Evolutionary conservation across 2,113 vertebrate genomes (phyloP).

Genomic region (Arothron firmamentum): DNA sequence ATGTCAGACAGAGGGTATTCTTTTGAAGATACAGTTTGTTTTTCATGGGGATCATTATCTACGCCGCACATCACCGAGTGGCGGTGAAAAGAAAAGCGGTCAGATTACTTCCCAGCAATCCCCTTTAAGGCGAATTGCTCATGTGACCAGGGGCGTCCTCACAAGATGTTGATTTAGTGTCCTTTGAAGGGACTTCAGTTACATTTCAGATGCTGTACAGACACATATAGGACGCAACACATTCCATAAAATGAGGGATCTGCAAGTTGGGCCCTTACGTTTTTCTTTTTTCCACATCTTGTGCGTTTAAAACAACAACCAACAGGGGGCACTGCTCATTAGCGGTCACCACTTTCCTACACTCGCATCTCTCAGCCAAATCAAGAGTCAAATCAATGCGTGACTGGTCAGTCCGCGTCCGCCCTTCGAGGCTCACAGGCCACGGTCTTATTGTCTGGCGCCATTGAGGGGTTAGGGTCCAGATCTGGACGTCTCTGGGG

Average conservation of each 20-base stretch:
- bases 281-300: background rate
- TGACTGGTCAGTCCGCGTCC: constrained; percentile 51
- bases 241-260: constrained; percentile 34
- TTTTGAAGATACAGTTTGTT: constrained; percentile 66
- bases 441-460: constrained; percentile 53
- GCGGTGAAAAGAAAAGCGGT: constrained; percentile 66
- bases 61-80: constrained; percentile 64
- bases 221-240: constrained; percentile 53
- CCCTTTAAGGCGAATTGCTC: constrained; percentile 61
- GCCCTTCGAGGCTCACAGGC: constrained; percentile 48
- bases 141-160: constrained; percentile 65
- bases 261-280: constrained; percentile 4
- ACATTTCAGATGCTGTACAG: constrained; percentile 58
- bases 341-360: constrained; percentile 22
- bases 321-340: constrained; percentile 7
- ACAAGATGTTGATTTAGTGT: constrained; percentile 62
- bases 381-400: constrained; percentile 50
- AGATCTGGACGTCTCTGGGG: constrained; percentile 42
- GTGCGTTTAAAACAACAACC: background rate
- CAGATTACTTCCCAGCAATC: constrained; percentile 66
- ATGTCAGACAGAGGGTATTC: constrained; percentile 67
- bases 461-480: constrained; percentile 63
- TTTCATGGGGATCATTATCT: constrained; percentile 74
- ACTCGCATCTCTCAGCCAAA: constrained; percentile 7
- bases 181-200: constrained; percentile 66